Evolutionary conservation across 1,140 invertebrate species (phyloP).

Genomic region (Dreissena rostriformis): DNA sequence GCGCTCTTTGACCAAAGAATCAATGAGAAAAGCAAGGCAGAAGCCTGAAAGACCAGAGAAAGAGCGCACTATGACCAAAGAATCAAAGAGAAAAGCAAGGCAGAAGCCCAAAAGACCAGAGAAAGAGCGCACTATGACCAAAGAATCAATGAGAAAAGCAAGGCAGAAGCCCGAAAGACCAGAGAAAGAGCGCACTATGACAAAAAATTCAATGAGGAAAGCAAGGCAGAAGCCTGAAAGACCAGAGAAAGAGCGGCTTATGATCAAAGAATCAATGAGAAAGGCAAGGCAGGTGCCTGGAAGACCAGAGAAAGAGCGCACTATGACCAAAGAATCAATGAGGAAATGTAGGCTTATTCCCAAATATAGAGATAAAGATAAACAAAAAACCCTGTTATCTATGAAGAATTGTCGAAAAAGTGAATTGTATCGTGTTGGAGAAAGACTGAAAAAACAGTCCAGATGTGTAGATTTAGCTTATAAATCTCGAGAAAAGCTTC

Average conservation of each 20-base stretch:
- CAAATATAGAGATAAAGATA: conserved; percentile 19
- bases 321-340: background rate
- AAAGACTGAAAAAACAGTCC: no score
- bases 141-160: conserved; percentile 26
- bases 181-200: conserved; percentile 26
- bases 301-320: background rate
- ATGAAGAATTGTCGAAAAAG: background rate
- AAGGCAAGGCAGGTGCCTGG: conserved; percentile 11
- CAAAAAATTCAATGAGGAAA: conserved; percentile 36
- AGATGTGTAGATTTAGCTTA: no score
- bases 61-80: no score
- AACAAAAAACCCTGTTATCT: background rate
- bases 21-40: no score
- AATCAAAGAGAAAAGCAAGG: conserved; percentile 1
- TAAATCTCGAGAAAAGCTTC: no score
- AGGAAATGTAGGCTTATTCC: background rate
- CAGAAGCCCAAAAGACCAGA: background rate
- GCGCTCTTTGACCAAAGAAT: no score
- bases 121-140: background rate
- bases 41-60: no score
- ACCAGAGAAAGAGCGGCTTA: conserved; percentile 17
- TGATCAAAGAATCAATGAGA: conserved; percentile 22
- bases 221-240: conserved; percentile 16
- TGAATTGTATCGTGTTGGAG: no score
- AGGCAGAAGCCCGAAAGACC: conserved; percentile 7